Evolutionary conservation across 2,113 vertebrate species (phyloP).

Genomic region (Myanophis thanlyinensis): DNA sequence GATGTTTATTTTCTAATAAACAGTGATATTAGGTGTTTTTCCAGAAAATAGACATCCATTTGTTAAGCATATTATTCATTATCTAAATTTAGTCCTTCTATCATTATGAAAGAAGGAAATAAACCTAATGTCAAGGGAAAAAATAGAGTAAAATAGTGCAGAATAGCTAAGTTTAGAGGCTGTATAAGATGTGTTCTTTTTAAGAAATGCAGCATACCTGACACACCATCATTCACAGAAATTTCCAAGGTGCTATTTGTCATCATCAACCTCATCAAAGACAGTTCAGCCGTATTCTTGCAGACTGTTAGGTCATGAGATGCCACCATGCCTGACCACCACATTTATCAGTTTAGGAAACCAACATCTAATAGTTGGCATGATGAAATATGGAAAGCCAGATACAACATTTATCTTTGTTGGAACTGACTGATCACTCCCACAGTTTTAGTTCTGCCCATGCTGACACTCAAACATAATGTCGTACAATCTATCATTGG

Average conservation of each 20-base stretch:
- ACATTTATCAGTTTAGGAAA: conserved; percentile 70
- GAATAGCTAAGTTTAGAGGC: conserved; percentile 16
- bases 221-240: conserved; percentile 56
- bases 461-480: conserved; percentile 28
- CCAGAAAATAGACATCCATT: background rate
- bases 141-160: background rate
- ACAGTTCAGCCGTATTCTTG: conserved; percentile 55
- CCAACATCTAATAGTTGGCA: conserved; percentile 43
- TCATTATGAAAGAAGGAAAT: background rate
- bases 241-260: conserved; percentile 60
- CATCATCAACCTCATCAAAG: conserved; percentile 67
- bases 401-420: conserved; percentile 68
- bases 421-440: conserved; percentile 58
- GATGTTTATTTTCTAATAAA: background rate
- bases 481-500: conserved; percentile 53
- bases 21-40: too few relatives aligned
- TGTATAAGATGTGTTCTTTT: conserved; percentile 36
- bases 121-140: background rate
- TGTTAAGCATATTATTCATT: background rate
- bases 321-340: conserved; percentile 65
- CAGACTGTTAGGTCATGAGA: conserved; percentile 60
- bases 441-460: conserved; percentile 54
- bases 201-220: conserved; percentile 45
- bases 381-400: conserved; percentile 53
- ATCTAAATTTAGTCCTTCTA: background rate